phyloP scores from a whole-genome alignment of 2,888 invertebrate species.

The Temnothorax ravouxi region DNA sequence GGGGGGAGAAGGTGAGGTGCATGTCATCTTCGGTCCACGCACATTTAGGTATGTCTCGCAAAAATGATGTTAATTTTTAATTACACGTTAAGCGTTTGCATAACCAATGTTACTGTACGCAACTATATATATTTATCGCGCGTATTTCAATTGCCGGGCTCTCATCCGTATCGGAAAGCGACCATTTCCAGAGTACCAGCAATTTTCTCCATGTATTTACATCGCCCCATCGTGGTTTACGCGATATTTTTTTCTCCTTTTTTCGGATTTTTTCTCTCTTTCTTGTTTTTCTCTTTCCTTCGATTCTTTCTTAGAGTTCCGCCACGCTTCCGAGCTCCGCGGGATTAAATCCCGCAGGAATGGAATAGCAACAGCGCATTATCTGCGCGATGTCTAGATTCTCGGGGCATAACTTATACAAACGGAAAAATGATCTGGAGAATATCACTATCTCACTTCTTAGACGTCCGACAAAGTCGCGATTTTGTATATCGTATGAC shows the following conservation, averaged over 20 bases:
- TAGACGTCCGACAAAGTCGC: background rate
- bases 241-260: slow-evolving; percentile 54
- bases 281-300: background rate
- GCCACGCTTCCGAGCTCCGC: slow-evolving; percentile 28
- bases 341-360: slow-evolving; percentile 50
- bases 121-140: background rate
- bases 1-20: background rate
- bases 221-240: slow-evolving; percentile 50
- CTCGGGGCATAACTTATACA: slow-evolving; percentile 21
- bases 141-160: background rate
- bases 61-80: slow-evolving; percentile 68
- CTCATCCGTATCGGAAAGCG: background rate
- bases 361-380: slow-evolving; percentile 45
- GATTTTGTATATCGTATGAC: background rate
- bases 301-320: slow-evolving; percentile 24
- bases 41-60: background rate
- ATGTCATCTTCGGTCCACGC: background rate
- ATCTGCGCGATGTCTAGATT: slow-evolving; percentile 22
- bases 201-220: slow-evolving; percentile 41
- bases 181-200: background rate
- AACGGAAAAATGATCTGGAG: background rate
- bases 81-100: slow-evolving; percentile 68
- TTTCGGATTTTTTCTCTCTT: background rate
- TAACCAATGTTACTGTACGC: slow-evolving; percentile 1
- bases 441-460: background rate